Percentiles rank a stretch among this genome's conserved stretches.
phyloP scores from a whole-genome alignment of 2,797 vertebrate genomes.

The Miopithecus talapoin region DNA sequence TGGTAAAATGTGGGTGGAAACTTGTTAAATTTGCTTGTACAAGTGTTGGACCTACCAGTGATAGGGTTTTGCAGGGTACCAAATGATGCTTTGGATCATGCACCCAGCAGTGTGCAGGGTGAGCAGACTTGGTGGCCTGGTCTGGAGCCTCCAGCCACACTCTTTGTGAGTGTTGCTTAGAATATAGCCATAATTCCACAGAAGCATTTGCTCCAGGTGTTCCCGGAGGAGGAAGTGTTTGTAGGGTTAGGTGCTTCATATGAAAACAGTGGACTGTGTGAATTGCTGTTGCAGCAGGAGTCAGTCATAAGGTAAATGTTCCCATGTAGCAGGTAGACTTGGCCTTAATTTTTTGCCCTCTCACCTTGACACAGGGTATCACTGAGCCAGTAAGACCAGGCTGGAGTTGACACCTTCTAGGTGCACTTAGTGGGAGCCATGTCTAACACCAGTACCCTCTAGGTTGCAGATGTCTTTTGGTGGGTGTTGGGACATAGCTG shows the following conservation, averaged over 20 bases:
- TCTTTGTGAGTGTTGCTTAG: background rate
- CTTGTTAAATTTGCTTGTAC: background rate
- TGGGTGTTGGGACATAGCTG: background rate
- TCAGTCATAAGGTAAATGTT: slow-evolving; percentile 15
- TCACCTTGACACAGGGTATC: background rate
- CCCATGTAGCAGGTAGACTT: background rate
- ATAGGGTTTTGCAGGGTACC: background rate
- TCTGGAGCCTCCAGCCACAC: background rate
- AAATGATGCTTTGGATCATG: background rate
- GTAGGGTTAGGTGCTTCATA: background rate
- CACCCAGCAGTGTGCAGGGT: background rate
- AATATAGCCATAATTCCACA: background rate
- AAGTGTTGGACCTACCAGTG: background rate
- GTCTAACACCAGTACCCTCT: background rate
- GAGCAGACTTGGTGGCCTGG: background rate
- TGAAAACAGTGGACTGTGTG: background rate
- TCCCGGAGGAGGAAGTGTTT: background rate
- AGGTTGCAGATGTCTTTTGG: slow-evolving; percentile 16
- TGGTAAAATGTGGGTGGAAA: background rate
- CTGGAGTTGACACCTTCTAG: background rate
- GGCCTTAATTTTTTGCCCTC: slow-evolving; percentile 17
- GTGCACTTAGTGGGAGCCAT: background rate
- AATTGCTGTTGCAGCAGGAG: background rate
- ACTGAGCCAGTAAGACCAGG: slow-evolving; percentile 16
- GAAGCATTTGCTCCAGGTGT: background rate